Percentiles rank a stretch among this genome's conserved stretches.
These are phyloP conservation scores for Megaceryle maxima DNA, from an alignment of 2,113 vertebrate species.

Conservation along the genomic window DNA sequence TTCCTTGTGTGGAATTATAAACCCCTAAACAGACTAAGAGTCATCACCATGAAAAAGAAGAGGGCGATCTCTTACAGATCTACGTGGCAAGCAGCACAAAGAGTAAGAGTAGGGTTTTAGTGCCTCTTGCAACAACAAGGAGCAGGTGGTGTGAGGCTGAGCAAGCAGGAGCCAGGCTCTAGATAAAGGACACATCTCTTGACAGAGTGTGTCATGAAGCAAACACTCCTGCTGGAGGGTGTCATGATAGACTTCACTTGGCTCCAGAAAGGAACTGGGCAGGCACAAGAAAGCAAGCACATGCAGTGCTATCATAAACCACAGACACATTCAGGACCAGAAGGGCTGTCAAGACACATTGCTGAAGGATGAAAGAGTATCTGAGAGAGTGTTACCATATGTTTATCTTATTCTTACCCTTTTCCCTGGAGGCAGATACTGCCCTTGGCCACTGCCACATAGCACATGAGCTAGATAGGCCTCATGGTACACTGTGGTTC, in stretches of 20 bases:
- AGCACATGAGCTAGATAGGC: not conserved
- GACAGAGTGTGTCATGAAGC: not conserved
- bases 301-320: not conserved
- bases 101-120: not conserved
- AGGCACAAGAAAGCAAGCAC: not conserved
- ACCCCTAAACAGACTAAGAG: not conserved
- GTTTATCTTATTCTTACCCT: not conserved
- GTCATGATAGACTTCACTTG: not conserved
- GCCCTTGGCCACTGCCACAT: not conserved
- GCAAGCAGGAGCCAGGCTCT: not conserved
- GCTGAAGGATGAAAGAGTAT: not conserved
- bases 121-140: not conserved
- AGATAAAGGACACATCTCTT: not conserved
- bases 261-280: not conserved
- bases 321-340: not conserved
- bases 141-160: not conserved
- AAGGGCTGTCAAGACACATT: slow-evolving; percentile 4
- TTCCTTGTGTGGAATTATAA: not conserved
- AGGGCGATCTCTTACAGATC: not conserved
- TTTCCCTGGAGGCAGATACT: not conserved
- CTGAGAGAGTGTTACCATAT: not conserved
- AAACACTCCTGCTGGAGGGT: not conserved
- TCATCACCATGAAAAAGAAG: not conserved
- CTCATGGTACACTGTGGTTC: not conserved
- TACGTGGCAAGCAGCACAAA: not conserved